phyloP scores from a whole-genome alignment of 2,113 vertebrate genomes.

The Tringa solitaria region DNA sequence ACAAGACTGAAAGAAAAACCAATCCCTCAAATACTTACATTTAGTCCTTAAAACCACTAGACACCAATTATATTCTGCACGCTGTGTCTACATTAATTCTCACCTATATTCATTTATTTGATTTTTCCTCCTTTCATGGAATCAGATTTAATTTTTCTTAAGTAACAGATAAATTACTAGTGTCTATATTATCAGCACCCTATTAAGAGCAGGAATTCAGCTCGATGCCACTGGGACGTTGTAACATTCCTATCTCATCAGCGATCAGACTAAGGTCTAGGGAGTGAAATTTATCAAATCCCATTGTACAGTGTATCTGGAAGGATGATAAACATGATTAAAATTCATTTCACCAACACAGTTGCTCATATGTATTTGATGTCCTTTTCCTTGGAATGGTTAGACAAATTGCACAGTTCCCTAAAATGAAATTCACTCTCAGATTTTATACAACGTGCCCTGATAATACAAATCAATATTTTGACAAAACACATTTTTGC shows the following conservation, averaged over 20 bases:
- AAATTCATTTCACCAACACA: conserved; percentile 60
- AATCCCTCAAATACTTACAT: neutral
- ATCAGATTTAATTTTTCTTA: conserved; percentile 63
- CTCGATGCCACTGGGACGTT: conserved; percentile 50
- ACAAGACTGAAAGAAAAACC: neutral
- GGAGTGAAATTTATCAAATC: conserved; percentile 67
- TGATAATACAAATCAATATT: conserved; percentile 67
- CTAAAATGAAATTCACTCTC: conserved; percentile 41
- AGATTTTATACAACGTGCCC: neutral
- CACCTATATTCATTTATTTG: conserved; percentile 19
- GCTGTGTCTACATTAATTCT: neutral
- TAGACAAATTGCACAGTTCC: conserved; percentile 57
- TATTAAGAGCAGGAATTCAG: conserved; percentile 53
- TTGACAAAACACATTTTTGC: conserved; percentile 56
- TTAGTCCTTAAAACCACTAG: neutral
- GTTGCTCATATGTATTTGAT: conserved; percentile 43
- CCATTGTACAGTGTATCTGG: conserved; percentile 45
- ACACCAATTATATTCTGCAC: neutral
- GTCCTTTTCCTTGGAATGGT: conserved; percentile 59
- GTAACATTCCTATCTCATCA: conserved; percentile 61
- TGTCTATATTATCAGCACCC: conserved; percentile 63
- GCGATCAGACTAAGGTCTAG: conserved; percentile 48
- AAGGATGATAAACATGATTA: conserved; percentile 64
- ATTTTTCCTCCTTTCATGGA: conserved; percentile 5
- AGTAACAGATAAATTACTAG: conserved; percentile 55